Percentiles rank a stretch among this genome's conserved stretches.
phyloP scores from a whole-genome alignment of 2,113 vertebrate species.

The Sprattus sprattus region DNA sequence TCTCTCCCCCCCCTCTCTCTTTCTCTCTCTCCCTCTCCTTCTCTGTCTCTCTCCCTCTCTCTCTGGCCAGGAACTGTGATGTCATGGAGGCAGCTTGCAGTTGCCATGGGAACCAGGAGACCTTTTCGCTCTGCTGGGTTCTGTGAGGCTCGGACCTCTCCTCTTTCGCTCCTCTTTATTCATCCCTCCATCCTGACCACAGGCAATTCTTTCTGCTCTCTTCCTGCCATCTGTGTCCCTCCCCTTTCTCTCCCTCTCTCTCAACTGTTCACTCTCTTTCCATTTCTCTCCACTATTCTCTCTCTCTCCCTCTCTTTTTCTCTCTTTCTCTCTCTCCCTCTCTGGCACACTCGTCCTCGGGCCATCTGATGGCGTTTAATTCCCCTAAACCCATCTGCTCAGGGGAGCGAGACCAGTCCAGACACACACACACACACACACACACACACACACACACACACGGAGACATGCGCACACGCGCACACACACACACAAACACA shows the following conservation, averaged over 20 bases:
- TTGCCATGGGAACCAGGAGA: conserved; percentile 26
- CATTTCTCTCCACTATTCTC: background rate
- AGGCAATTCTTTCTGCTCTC: conserved; percentile 7
- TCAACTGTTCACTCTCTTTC: background rate
- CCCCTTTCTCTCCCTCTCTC: too few relatives aligned
- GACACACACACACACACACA: conserved; percentile 18
- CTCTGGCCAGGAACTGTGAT: conserved; percentile 36
- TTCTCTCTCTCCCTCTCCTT: background rate
- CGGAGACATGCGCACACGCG: background rate
- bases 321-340: background rate
- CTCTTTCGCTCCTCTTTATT: conserved; percentile 1
- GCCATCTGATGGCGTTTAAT: conserved; percentile 44
- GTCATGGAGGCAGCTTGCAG: conserved; percentile 14
- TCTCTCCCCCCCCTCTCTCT: background rate
- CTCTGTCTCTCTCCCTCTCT: conserved; percentile 25
- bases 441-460: conserved; percentile 16
- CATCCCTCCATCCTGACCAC: background rate
- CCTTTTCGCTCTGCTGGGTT: conserved; percentile 41
- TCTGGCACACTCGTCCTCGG: conserved; percentile 29
- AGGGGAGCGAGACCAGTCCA: conserved; percentile 34
- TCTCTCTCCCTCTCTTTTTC: background rate
- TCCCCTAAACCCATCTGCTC: conserved; percentile 39
- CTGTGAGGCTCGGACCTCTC: background rate
- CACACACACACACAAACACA: background rate
- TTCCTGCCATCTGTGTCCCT: background rate